phyloP scores from a whole-genome alignment of 2,113 vertebrate genomes.

The Odocoileus hemionus region DNA sequence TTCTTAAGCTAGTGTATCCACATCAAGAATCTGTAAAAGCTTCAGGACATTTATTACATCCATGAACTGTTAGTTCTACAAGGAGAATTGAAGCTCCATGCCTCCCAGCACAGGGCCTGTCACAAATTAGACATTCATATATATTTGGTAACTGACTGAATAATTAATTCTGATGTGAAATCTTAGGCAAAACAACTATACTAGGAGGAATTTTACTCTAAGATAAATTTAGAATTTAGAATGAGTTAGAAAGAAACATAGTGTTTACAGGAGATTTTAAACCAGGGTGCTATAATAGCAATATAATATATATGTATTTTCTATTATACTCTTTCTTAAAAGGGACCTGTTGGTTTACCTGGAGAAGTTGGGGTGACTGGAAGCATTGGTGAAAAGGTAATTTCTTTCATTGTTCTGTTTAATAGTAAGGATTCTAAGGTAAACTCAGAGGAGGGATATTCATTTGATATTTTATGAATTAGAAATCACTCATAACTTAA shows the following conservation, averaged over 20 bases:
- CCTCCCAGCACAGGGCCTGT: neutral
- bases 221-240: neutral
- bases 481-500: neutral
- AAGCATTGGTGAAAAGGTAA: conserved; percentile 95
- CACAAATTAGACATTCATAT: neutral
- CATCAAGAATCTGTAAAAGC: neutral
- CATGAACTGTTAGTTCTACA: neutral
- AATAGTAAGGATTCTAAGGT: neutral
- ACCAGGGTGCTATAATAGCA: neutral
- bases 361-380: conserved; percentile 89
- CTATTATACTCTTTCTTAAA: conserved; percentile 5
- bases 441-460: neutral
- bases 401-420: neutral
- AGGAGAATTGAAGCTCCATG: neutral
- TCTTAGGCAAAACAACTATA: neutral
- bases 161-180: neutral
- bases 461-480: neutral
- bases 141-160: neutral
- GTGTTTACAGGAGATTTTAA: neutral
- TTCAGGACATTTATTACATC: neutral
- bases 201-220: neutral
- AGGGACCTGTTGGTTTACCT: conserved; percentile 90
- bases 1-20: neutral
- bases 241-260: neutral
- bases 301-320: conserved; percentile 4